A percentile compares a stretch with the other conserved stretches of the same genome.
These are phyloP conservation scores for Streptopelia turtur DNA, from an alignment of 2,797 vertebrate species.

Conservation along the genomic window DNA sequence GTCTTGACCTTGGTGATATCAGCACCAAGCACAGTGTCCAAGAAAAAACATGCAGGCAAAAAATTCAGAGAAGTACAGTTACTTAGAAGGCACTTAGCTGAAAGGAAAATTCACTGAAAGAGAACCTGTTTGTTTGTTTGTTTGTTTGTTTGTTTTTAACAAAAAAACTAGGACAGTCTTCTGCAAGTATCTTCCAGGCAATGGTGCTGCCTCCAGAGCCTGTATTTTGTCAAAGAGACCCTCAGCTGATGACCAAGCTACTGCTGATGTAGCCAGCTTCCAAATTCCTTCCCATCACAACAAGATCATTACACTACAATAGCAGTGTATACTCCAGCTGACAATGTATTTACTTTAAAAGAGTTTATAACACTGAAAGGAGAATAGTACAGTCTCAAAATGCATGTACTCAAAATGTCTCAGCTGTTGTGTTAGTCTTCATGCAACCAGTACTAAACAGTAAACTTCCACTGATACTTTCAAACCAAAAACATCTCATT, in stretches of 20 bases:
- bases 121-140: too few relatives aligned
- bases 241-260: background rate
- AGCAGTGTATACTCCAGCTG: background rate
- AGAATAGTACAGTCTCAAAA: background rate
- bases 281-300: background rate
- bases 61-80: too few relatives aligned
- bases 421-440: background rate
- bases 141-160: too few relatives aligned
- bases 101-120: too few relatives aligned
- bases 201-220: background rate
- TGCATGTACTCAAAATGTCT: background rate
- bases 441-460: background rate
- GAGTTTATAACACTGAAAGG: background rate
- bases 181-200: background rate
- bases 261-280: background rate
- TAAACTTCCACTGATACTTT: background rate
- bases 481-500: background rate
- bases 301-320: background rate
- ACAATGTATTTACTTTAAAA: background rate
- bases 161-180: background rate
- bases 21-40: too few relatives aligned
- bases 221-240: background rate
- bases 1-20: too few relatives aligned
- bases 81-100: too few relatives aligned
- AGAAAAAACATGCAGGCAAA: too few relatives aligned